These are phyloP conservation scores for Pristionchus exspectatus DNA, from an alignment of 2,888 invertebrate species.

Conservation along the genomic window DNA sequence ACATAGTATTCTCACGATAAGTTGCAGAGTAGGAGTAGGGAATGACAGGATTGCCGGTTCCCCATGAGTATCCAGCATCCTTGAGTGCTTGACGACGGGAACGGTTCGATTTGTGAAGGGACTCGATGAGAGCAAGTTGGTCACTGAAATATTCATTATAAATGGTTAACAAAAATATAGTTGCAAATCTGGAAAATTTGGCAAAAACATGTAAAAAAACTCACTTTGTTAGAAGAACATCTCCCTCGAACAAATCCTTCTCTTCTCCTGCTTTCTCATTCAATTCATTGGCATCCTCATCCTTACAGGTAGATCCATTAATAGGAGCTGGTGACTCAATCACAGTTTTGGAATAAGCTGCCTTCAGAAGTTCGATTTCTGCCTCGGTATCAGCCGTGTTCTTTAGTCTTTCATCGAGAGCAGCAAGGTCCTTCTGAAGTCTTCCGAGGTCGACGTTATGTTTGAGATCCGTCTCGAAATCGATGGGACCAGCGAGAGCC, in stretches of 20 bases:
- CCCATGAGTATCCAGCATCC: conserved; percentile 44
- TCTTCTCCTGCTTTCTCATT: conserved; percentile 40
- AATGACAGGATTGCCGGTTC: conserved; percentile 44
- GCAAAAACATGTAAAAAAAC: neutral
- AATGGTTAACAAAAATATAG: neutral
- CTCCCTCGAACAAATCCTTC: conserved; percentile 51
- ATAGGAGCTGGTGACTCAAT: neutral
- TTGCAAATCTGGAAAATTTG: neutral
- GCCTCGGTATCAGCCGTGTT: conserved; percentile 1
- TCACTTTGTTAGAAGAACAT: conserved; percentile 40
- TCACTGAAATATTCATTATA: neutral
- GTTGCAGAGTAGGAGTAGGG: conserved; percentile 24
- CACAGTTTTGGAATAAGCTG: neutral
- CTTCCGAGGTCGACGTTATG: conserved; percentile 31
- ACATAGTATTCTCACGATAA: neutral
- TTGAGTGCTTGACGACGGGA: conserved; percentile 44
- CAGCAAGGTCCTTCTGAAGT: conserved; percentile 16
- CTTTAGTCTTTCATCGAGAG: neutral
- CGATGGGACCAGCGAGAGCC: neutral
- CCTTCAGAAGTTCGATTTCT: conserved; percentile 37
- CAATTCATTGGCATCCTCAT: neutral
- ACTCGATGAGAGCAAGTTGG: conserved; percentile 24
- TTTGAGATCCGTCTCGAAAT: neutral
- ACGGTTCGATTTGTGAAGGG: neutral
- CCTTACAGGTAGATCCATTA: neutral